phyloP scores from a whole-genome alignment of 1,140 invertebrate species.

The Drosophila simulans region DNA sequence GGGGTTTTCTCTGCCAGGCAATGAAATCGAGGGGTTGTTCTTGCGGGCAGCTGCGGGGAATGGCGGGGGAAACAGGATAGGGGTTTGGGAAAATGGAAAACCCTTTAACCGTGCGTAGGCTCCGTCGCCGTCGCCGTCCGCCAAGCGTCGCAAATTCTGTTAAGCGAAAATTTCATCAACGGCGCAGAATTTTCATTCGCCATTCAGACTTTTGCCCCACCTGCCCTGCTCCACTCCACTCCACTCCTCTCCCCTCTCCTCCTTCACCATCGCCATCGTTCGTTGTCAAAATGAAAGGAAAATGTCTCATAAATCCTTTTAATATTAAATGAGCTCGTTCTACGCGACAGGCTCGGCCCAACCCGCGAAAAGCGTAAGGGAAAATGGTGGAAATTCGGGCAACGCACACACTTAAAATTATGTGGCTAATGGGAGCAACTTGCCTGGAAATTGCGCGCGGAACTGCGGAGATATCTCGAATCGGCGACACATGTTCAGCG shows the following conservation, averaged over 20 bases:
- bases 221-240: not conserved
- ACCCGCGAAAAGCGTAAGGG: not conserved
- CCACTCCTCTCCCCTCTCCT: not conserved
- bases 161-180: conserved; percentile 83
- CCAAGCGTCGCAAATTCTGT: conserved; percentile 81
- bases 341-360: conserved; percentile 24
- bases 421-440: conserved; percentile 82
- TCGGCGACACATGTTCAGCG: conserved; percentile 67
- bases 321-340: conserved; percentile 81
- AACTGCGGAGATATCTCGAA: conserved; percentile 50
- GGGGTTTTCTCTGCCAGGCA: conserved; percentile 3
- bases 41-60: not conserved
- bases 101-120: conserved; percentile 80
- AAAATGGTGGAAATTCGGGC: conserved; percentile 42
- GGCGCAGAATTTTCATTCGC: conserved; percentile 69
- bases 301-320: conserved; percentile 83
- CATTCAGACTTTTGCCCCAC: conserved; percentile 46
- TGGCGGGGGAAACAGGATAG: not conserved
- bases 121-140: conserved; percentile 37
- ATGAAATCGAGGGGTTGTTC: not conserved
- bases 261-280: conserved; percentile 22
- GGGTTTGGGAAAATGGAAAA: conserved; percentile 63
- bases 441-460: conserved; percentile 76
- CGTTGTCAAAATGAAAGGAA: conserved; percentile 83
- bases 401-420: conserved; percentile 81